Conservation (phyloP, 2,113 vertebrate genomes). For the Falcunculus frontatus region DNA sequence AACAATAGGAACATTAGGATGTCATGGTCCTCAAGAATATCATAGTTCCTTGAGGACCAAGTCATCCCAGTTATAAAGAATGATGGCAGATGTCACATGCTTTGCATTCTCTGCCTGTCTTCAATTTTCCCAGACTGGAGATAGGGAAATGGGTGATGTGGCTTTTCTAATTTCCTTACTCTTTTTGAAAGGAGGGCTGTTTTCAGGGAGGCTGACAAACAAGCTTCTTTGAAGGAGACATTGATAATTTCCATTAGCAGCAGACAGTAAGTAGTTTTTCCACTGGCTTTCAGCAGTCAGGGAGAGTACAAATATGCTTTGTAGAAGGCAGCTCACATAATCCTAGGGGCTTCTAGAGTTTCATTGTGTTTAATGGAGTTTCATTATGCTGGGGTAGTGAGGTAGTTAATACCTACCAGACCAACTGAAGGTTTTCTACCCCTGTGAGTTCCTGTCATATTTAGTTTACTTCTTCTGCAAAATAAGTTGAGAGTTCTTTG, state of each 20-base stretch:
- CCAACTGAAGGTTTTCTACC: not conserved
- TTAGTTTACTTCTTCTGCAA: slow-evolving; percentile 12
- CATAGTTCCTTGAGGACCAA: not conserved
- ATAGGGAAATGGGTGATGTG: not conserved
- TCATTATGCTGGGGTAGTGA: slow-evolving; percentile 4
- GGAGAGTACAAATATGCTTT: not conserved
- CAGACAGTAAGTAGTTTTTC: not conserved
- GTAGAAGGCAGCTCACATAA: not conserved
- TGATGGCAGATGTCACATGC: not conserved
- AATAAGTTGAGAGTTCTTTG: not conserved
- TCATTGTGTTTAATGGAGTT: not conserved
- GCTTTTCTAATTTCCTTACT: not conserved
- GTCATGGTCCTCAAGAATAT: not conserved
- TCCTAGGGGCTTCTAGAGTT: slow-evolving; percentile 23
- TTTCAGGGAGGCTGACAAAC: not conserved
- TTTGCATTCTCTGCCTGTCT: not conserved
- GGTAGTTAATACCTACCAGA: slow-evolving; percentile 34
- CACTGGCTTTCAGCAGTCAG: not conserved
- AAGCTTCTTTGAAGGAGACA: not conserved
- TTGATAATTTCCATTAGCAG: slow-evolving; percentile 43
- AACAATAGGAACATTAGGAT: not conserved
- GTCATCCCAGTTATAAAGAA: not conserved
- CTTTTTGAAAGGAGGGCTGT: not conserved
- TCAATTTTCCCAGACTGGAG: not conserved
- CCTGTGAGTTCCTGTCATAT: not conserved